Evolutionary conservation across 2,888 invertebrate genomes (phyloP), one percentile per base, ranked within the genome.

Genomic region (Leptinotarsa rubiginosa): DNA sequence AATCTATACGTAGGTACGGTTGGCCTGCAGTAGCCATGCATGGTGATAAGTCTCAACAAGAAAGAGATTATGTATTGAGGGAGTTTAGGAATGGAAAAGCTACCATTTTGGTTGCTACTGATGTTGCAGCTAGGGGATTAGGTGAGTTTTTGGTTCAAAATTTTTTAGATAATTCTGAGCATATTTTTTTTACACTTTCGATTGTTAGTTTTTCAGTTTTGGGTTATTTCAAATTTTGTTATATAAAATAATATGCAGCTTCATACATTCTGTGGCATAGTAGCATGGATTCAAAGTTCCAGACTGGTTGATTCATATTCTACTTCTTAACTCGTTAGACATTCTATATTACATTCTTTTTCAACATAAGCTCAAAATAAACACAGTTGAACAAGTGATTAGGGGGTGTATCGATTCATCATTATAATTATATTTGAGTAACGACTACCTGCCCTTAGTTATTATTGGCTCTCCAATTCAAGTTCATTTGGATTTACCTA

Each of bases 111-210:
- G 95, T 98, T 81, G 98, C 98, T 84, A 98, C 98, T 79, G 98
- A 98, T 90, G 98, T 98, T 85, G 98, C 98, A 81, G 97, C 98
- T 68, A 92, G 97, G 86, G 97, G 97, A 86, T 91, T 97, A 88
- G 97, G 97, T 97, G 91, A 92, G 94, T 91, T 18, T n/a, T 41
- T 22, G 15, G 18, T 22, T 20, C 41, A 50, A 16, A 0, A 16
- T 64, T 25, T 50, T 50, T 22, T 56, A 13, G 56, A 4, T 20
- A 56, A 41, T 41, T 41, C 10, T 41, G 41, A 2, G 41, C 41
- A 41, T 10, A 41, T 0, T 41, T 41, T 10, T 41, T 41, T 0
- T 41, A n/a, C n/a, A n/a, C 50, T 50, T 50, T 3, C 12, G 50
- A 50, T 13, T 16, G 5, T 52, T 52, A 56, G 12, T 56, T 56